A percentile compares a stretch with the other conserved stretches of the same genome.
phyloP scores from a whole-genome alignment of 2,797 vertebrate species.

The Phrynocephalus vlangalii region DNA sequence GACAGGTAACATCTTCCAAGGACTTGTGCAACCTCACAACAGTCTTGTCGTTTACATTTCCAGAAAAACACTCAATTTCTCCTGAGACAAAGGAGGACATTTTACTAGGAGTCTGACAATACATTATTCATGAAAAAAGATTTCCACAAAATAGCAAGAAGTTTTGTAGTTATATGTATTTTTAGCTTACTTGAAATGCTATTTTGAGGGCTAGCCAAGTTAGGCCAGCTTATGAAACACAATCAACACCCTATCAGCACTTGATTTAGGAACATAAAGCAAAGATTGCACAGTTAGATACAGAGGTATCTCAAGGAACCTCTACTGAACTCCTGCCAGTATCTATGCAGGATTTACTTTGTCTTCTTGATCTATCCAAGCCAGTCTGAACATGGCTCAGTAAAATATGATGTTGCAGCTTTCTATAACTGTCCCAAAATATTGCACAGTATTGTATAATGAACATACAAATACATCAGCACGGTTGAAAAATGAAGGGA shows the following conservation, averaged over 20 bases:
- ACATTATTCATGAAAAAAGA: constrained; percentile 44
- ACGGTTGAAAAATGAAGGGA: too few relatives aligned
- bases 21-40: constrained; percentile 10
- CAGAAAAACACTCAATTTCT: constrained; percentile 30
- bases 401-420: neutral
- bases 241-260: constrained; percentile 26
- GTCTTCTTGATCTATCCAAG: neutral
- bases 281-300: neutral
- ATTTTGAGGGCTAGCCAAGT: constrained; percentile 22
- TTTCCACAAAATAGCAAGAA: constrained; percentile 56
- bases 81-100: constrained; percentile 40
- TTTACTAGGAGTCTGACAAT: constrained; percentile 58
- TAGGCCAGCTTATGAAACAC: neutral
- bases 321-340: neutral
- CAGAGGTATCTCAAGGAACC: neutral
- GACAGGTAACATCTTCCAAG: neutral
- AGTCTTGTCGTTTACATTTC: neutral
- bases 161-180: constrained; percentile 39
- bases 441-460: too few relatives aligned
- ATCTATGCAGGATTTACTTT: neutral
- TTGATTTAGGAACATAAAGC: neutral
- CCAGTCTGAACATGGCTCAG: neutral
- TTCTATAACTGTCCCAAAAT: neutral
- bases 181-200: constrained; percentile 60
- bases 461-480: too few relatives aligned